These are phyloP conservation scores for Morpho helenor DNA, from an alignment of 2,888 invertebrate genomes.

Conservation along the genomic window DNA sequence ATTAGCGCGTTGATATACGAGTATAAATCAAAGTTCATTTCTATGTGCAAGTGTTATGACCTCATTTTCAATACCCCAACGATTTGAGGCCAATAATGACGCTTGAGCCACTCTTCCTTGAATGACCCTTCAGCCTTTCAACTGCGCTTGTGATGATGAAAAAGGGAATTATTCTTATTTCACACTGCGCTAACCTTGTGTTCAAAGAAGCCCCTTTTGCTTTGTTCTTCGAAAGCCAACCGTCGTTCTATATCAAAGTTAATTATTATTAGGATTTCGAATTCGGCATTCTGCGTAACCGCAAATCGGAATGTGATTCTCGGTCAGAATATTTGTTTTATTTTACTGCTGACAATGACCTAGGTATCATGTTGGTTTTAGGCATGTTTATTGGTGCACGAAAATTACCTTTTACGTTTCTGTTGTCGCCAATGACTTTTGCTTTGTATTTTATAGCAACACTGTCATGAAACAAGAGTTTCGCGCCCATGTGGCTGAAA, in stretches of 20 bases:
- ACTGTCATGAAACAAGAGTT: too few relatives aligned
- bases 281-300: slow-evolving; percentile 37
- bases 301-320: slow-evolving; percentile 31
- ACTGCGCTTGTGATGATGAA: slow-evolving; percentile 59
- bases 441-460: too few relatives aligned
- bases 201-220: slow-evolving; percentile 46
- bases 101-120: slow-evolving; percentile 62
- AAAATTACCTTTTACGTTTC: too few relatives aligned
- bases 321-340: slow-evolving; percentile 11
- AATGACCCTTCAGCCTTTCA: slow-evolving; percentile 66
- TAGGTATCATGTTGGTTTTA: too few relatives aligned
- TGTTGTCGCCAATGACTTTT: too few relatives aligned
- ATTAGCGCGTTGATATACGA: slow-evolving; percentile 15
- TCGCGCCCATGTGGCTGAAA: too few relatives aligned
- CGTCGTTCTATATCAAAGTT: slow-evolving; percentile 46
- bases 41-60: slow-evolving; percentile 41
- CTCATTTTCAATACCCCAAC: slow-evolving; percentile 60
- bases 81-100: slow-evolving; percentile 67
- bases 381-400: too few relatives aligned
- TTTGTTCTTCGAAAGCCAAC: slow-evolving; percentile 50
- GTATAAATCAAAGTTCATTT: slow-evolving; percentile 21
- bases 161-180: slow-evolving; percentile 69
- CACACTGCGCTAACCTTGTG: slow-evolving; percentile 47
- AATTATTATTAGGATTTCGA: slow-evolving; percentile 47
- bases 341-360: too few relatives aligned